Conservation (phyloP, 1,140 invertebrate genomes). For the Ganaspis sp. region DNA sequence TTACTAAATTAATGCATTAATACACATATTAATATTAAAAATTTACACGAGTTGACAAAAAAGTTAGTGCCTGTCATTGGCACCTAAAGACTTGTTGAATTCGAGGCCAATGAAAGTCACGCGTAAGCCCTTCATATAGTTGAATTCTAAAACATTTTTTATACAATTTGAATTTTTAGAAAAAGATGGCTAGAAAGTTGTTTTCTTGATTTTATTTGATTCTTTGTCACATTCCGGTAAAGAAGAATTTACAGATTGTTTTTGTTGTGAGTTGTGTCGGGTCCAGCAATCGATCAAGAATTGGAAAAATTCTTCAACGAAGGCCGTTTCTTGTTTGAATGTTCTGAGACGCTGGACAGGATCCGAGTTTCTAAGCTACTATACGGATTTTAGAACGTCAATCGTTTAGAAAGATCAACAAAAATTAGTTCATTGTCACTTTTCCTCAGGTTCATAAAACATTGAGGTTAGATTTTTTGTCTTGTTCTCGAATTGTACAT, state of each 20-base stretch:
- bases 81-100: no score
- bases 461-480: neutral
- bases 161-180: no score
- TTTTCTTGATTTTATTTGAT: neutral
- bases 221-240: neutral
- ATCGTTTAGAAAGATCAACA: neutral
- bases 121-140: no score
- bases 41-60: no score
- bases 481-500: no score
- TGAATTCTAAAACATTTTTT: no score
- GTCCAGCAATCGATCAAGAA: neutral
- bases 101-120: no score
- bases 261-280: neutral
- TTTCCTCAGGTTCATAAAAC: neutral
- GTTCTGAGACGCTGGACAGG: slow-evolving; percentile 10
- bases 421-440: slow-evolving; percentile 24
- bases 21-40: no score
- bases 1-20: no score
- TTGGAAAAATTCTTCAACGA: slow-evolving; percentile 16
- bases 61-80: no score
- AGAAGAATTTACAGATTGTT: neutral
- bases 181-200: neutral
- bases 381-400: neutral
- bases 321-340: slow-evolving; percentile 21
- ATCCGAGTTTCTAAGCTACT: slow-evolving; percentile 3